Evolutionary conservation across 2,888 invertebrate genomes (phyloP), one percentile per base, ranked within the genome.

Genomic region (Taenaris catops): DNA sequence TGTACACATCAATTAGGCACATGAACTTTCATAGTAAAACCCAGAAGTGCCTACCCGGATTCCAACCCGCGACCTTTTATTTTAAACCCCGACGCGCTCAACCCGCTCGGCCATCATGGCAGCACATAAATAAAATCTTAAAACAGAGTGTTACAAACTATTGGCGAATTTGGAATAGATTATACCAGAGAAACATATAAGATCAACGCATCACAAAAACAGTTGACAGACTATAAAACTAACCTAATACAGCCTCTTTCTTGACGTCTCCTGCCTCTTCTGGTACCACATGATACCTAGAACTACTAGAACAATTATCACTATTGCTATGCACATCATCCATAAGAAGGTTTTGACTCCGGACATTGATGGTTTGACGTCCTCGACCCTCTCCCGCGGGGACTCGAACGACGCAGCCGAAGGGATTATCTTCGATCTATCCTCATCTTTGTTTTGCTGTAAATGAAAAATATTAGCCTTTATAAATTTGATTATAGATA

Each of bases 241-340:
- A 31, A 11, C 12, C 29, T 38, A 87, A 51, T 87, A 87, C 14
- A 96, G 94, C 56, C 97, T 90, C 80, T 98, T 98, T 56, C 96
- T 90, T 40, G 93, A 93, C 49, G 94, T 93, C 64, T 96, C 96
- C 65, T 96, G 95, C 41, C 94, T 92, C 65, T 97, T 97, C 69
- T 97, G 96, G 70, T 97, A 97, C 70, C 96, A 94, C 89, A 97
- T 94, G 43, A 98, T 94, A 12, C 94, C 97, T 34, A 97, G 90
- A 1, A 97, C 94, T 0, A 94, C 93, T 44, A 94, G 90, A 0
- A 93, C 95, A 23, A 96, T 93, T 4, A 97, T 74, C 1, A 93
- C 93, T 11, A 98, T 88, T 31, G 97, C 92, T 6, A 94, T 93
- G 31, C 94, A 88, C 51, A 99, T 88, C 84, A 98, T 92, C 42